Base-by-base conservation (phyloP, 2,888 invertebrate genomes). In the Drosophila neutralis region DNA sequence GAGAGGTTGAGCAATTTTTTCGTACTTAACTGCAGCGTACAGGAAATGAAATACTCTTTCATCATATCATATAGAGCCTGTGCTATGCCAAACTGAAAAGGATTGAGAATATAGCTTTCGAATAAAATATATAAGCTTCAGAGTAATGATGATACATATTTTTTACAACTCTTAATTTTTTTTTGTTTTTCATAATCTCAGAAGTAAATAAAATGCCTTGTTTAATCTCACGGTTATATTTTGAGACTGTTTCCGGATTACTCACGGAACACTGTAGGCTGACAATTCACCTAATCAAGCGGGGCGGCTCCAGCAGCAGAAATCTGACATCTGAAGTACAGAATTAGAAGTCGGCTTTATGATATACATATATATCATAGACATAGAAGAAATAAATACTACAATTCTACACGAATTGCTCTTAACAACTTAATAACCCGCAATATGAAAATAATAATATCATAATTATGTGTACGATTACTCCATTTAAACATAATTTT, bases 1-100 rank as follows among this genome's bases (percentile, higher is more conserved):
- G 68, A 73, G 74, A 87, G 78, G 79, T 72, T 79, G 80, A 74
- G 73, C 76, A 64, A 36, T 61, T 60, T 63, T 61, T 61, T 71
- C 71, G 54, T 42, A 78, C 61, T 59, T 36, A 66, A 45, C 66
- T 62, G 36, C 51, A 49, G 31, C 64, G 53, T 1, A 56, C 48
- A 65, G 69, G 45, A 54, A 64, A 49, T 56, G 13, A 31, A 64
- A 85, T 78, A 71, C 87, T 49, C 83, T 87, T 57, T 60, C 54
- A 31, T 45, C 33, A 48, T 59, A 18, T 11, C 54, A 33, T 13
- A 36, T 11, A 15, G 4, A 21, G 10, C 27, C 10, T 13, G n/a
- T 31, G 48, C 15, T 0, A 15, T 4, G 31, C 15, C 13, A 13
- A 31, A 35, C 53, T 53, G 10, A 18, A 49, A 15, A 6, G 10